Evolutionary conservation across 2,888 invertebrate species (phyloP).

Genomic region (Sarcophaga carnaria): DNA sequence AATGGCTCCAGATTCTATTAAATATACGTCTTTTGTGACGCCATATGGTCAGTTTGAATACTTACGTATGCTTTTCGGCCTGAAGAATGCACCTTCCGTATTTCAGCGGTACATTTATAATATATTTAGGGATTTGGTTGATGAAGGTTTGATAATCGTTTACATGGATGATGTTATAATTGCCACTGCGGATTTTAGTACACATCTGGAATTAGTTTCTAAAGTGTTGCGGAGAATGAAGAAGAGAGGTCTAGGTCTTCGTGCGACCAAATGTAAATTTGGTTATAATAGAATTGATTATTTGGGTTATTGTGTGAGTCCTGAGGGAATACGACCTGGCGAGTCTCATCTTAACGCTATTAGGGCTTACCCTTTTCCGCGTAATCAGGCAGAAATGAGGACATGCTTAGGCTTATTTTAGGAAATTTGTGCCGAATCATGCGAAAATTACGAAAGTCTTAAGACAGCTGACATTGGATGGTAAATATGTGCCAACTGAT

Average conservation of each 20-base stretch:
- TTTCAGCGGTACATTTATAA: no score
- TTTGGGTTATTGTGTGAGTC: conserved; percentile 37
- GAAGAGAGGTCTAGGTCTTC: conserved; percentile 31
- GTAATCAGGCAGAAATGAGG: background rate
- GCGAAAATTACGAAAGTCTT: background rate
- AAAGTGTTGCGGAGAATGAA: conserved; percentile 16
- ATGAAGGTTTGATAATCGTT: conserved; percentile 5
- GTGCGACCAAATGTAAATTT: conserved; percentile 15
- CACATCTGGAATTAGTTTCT: conserved; percentile 8
- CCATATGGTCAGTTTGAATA: no score
- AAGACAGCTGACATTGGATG: conserved; percentile 24
- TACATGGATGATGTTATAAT: conserved; percentile 10
- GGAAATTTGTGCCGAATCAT: conserved; percentile 20
- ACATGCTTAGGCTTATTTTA: background rate
- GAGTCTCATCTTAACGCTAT: conserved; percentile 47
- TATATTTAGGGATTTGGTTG: background rate
- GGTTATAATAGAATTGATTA: background rate
- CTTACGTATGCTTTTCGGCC: no score
- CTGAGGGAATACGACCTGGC: conserved; percentile 49
- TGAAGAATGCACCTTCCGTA: no score
- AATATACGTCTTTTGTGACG: background rate
- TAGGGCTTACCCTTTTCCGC: conserved; percentile 31
- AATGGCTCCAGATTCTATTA: conserved; percentile 12
- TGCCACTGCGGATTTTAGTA: conserved; percentile 8
- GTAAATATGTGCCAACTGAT: conserved; percentile 5